Percentiles rank a stretch among this genome's conserved stretches.
These are phyloP conservation scores for Podargus strigoides DNA, from an alignment of 2,797 vertebrate genomes.

Conservation along the genomic window DNA sequence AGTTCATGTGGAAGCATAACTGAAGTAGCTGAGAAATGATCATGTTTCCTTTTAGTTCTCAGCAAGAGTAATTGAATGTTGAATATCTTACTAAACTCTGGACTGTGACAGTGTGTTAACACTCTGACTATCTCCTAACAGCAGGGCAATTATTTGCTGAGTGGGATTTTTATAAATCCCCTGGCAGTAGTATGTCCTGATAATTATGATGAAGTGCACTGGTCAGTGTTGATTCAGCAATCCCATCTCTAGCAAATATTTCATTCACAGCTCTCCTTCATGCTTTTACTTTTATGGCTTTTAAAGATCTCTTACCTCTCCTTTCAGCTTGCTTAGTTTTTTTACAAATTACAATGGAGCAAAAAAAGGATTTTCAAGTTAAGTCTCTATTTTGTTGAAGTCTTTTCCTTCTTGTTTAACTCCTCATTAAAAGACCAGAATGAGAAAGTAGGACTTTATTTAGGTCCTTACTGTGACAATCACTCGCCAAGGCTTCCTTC, in stretches of 20 bases:
- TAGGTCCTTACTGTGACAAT: background rate
- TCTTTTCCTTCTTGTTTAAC: background rate
- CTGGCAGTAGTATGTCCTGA: constrained; percentile 80
- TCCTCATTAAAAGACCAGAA: background rate
- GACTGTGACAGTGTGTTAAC: constrained; percentile 78
- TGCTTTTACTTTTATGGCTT: constrained; percentile 71
- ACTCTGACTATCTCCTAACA: constrained; percentile 79
- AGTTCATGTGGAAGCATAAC: constrained; percentile 56
- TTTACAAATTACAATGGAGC: background rate
- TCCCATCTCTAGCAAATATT: constrained; percentile 70
- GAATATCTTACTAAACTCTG: constrained; percentile 77
- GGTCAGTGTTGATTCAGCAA: constrained; percentile 93
- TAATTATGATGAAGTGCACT: constrained; percentile 91
- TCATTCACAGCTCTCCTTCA: constrained; percentile 74
- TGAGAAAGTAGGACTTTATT: constrained; percentile 1
- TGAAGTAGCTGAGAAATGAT: constrained; percentile 72
- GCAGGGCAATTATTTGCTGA: constrained; percentile 89
- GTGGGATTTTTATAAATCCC: constrained; percentile 87
- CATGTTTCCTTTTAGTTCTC: constrained; percentile 72
- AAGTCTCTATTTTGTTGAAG: background rate
- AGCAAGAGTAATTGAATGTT: constrained; percentile 78
- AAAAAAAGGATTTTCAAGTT: background rate
- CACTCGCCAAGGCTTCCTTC: background rate
- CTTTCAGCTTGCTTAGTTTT: background rate
- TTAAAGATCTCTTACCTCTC: constrained; percentile 44